Percentiles rank a stretch among this genome's conserved stretches.
Evolutionary conservation across 2,888 invertebrate species (phyloP).

Genomic region (Agrotis ipsilon): DNA sequence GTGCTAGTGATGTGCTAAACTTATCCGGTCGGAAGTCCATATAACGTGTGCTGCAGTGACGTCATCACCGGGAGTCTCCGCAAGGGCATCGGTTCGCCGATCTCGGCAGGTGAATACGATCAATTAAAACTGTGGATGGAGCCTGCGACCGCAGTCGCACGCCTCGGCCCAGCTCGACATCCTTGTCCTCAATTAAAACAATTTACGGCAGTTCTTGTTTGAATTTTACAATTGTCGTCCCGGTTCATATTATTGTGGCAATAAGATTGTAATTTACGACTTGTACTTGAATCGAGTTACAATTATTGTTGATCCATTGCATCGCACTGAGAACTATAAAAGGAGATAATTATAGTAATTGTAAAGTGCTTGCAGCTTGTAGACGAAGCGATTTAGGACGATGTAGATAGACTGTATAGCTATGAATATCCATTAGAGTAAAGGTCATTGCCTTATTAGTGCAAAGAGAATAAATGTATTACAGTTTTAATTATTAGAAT

Average conservation of each 20-base stretch:
- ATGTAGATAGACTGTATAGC: conserved; percentile 15
- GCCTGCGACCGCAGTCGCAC: conserved; percentile 70
- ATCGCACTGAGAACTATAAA: conserved; percentile 45
- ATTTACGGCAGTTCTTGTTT: conserved; percentile 84
- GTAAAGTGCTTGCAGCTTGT: conserved; percentile 26
- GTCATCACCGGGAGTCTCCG: conserved; percentile 69
- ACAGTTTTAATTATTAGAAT: conserved; percentile 17
- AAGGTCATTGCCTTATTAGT: conserved; percentile 17
- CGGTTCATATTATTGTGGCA: conserved; percentile 66
- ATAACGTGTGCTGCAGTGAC: conserved; percentile 67
- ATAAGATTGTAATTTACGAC: conserved; percentile 55
- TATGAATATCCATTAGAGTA: conserved; percentile 14
- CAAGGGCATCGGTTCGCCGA: conserved; percentile 72
- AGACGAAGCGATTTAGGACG: conserved; percentile 26
- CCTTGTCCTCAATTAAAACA: conserved; percentile 89
- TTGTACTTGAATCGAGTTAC: conserved; percentile 47
- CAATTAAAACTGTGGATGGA: conserved; percentile 68
- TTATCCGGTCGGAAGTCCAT: conserved; percentile 76
- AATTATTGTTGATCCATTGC: conserved; percentile 45
- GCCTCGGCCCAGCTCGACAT: conserved; percentile 79
- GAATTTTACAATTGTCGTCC: conserved; percentile 79
- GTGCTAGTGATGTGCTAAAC: conserved; percentile 87
- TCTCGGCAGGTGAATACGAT: conserved; percentile 79
- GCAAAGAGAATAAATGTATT: conserved; percentile 10
- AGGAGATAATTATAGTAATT: conserved; percentile 57